Evolutionary conservation across 1,140 invertebrate genomes (phyloP), one percentile per base, ranked within the genome.

Genomic region (Hesperophylax magnus): DNA sequence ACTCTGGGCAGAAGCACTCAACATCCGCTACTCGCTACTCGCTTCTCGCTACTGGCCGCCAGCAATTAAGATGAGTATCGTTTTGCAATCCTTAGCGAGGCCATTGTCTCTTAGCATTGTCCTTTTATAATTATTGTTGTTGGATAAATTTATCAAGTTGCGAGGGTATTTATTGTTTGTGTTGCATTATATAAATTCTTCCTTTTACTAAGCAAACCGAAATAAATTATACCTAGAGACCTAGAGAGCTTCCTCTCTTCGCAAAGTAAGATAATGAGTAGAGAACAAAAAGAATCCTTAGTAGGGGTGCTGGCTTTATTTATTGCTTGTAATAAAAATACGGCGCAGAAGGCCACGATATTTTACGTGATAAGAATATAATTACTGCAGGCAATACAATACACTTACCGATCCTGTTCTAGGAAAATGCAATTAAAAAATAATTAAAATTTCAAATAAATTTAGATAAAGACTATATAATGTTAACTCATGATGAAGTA

Each of bases 261-360:
- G 34, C 27, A 5, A 27, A 27, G 27, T 27, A 27, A 11, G 39
- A 47, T 47, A 47, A 47, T 47, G 39, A 11, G 39, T 17, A 0
- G n/a, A 8, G 56, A 58, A 58, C 56, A 58, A 58, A 58, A 58
- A 18, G 56, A 58, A 58, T 58, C 2, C n/a, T 14, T n/a, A 58
- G n/a, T 58, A n/a, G n/a, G n/a, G 54, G 54, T 18, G 56, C n/a
- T 22, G n/a, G n/a, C 22, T 58, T 58, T 20, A 58, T 58, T 58
- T 58, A 58, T 22, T 22, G 56, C 56, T 58, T 58, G n/a, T 58
- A 58, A 58, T 22, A n/a, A 20, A 58, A 58, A 58, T 58, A 58
- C 56, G 18, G 22, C 22, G 22, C 56, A 58, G n/a, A n/a, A 58
- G n/a, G n/a, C 22, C n/a, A 58, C 56, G 56, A 58, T 58, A 18